A percentile compares a stretch with the other conserved stretches of the same genome.
These are phyloP conservation scores for Australoheros scitulus DNA, from an alignment of 2,113 vertebrate species.

Conservation along the genomic window DNA sequence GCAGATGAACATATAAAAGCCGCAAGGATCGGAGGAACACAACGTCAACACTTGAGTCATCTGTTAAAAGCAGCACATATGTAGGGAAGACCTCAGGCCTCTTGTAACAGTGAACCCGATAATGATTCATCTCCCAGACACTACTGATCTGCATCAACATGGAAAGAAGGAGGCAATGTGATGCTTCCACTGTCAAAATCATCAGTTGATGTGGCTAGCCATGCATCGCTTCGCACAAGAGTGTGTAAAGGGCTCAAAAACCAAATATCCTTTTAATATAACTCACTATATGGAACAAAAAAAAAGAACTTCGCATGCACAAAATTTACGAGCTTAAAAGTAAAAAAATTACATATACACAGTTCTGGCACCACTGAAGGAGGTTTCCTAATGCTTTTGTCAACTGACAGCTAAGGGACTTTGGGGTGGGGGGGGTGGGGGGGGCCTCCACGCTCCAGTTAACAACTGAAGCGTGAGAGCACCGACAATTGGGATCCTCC, in stretches of 20 bases:
- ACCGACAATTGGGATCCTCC: constrained; percentile 67
- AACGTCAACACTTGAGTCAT: not conserved
- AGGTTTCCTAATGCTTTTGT: constrained; percentile 52
- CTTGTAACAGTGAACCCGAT: not conserved
- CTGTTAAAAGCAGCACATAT: not conserved
- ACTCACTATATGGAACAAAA: not conserved
- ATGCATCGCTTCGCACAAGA: not conserved
- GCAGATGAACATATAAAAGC: not conserved
- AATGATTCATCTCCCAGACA: not conserved
- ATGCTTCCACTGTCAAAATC: not conserved
- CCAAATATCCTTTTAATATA: not conserved
- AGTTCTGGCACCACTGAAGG: constrained; percentile 9
- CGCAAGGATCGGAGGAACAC: fast-evolving
- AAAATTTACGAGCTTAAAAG: not conserved
- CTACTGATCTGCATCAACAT: not conserved
- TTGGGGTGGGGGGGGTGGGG: constrained; percentile 63
- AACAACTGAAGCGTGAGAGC: constrained; percentile 71
- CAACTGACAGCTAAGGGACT: constrained; percentile 54
- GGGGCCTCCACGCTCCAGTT: constrained; percentile 76
- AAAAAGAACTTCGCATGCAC: not conserved
- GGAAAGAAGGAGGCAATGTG: not conserved
- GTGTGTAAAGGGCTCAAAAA: not conserved
- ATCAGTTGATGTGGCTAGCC: not conserved
- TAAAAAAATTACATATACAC: not conserved
- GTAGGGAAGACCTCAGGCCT: not conserved